Conservation (phyloP, 2,888 invertebrate species). For the Erebia epiphron region DNA sequence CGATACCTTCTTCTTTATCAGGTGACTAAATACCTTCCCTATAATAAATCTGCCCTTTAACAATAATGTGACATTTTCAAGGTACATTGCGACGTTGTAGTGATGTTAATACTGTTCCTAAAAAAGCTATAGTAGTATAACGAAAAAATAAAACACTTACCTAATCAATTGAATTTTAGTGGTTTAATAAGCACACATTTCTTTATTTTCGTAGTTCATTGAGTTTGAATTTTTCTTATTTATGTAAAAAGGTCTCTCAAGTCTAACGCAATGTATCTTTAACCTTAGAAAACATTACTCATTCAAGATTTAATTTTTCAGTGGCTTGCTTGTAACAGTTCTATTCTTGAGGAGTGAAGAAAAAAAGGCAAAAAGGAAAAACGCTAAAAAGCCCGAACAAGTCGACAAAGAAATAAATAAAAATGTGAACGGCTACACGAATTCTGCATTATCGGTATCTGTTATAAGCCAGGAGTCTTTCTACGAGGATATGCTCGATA, state of each 20-base stretch:
- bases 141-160: too few relatives aligned
- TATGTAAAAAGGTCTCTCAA: not conserved
- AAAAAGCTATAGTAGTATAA: too few relatives aligned
- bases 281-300: not conserved
- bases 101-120: not conserved
- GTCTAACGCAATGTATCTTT: not conserved
- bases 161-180: too few relatives aligned
- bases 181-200: too few relatives aligned
- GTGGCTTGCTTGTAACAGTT: constrained; percentile 88
- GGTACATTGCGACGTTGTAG: not conserved
- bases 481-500: constrained; percentile 70
- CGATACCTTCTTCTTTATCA: constrained; percentile 93
- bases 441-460: constrained; percentile 69
- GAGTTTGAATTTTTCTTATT: not conserved
- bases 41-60: not conserved
- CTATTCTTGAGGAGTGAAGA: constrained; percentile 86
- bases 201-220: too few relatives aligned
- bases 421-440: constrained; percentile 73
- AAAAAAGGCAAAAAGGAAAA: constrained; percentile 69
- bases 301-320: constrained; percentile 61
- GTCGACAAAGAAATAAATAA: constrained; percentile 67
- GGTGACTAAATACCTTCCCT: constrained; percentile 79
- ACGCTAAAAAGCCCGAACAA: constrained; percentile 47
- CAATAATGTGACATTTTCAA: constrained; percentile 53
- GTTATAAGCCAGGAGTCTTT: constrained; percentile 75